These are phyloP conservation scores for Hippocampus guttulatus DNA, from an alignment of 2,113 vertebrate genomes.

Conservation along the genomic window DNA sequence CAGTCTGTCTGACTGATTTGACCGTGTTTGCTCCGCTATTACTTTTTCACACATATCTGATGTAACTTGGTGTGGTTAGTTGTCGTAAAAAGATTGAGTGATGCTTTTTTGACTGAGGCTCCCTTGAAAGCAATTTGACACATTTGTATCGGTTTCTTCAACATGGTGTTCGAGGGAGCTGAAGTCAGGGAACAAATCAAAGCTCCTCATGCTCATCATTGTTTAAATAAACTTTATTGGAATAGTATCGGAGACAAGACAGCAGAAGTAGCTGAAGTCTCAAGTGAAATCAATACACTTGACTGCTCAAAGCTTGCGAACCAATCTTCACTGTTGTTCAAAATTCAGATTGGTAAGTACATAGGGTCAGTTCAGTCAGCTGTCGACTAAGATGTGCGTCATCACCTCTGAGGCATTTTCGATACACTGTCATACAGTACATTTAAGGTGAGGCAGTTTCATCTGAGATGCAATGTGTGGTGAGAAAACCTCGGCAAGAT, in stretches of 20 bases:
- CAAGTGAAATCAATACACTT: background rate
- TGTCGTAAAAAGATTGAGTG: background rate
- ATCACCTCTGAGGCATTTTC: too few relatives aligned
- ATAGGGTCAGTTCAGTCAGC: too few relatives aligned
- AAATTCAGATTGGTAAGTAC: too few relatives aligned
- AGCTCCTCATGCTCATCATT: background rate
- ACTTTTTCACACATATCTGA: constrained; percentile 8
- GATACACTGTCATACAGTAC: background rate
- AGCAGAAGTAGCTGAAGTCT: background rate
- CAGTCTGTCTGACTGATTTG: constrained; percentile 11
- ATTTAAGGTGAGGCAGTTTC: background rate
- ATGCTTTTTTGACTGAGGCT: background rate
- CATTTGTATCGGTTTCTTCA: background rate
- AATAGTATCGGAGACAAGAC: constrained; percentile 3
- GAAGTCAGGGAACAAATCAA: background rate
- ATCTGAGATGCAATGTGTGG: too few relatives aligned
- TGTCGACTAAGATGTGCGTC: too few relatives aligned
- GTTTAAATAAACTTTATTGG: background rate
- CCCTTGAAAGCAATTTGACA: background rate
- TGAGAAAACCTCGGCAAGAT: background rate
- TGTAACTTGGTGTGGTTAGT: background rate
- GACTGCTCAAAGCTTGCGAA: background rate
- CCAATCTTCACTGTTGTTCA: too few relatives aligned
- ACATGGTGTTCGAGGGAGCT: background rate
- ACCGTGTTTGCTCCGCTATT: constrained; percentile 21